Conservation (phyloP, 1,140 invertebrate genomes). For the Protaetia brevitarsis region DNA sequence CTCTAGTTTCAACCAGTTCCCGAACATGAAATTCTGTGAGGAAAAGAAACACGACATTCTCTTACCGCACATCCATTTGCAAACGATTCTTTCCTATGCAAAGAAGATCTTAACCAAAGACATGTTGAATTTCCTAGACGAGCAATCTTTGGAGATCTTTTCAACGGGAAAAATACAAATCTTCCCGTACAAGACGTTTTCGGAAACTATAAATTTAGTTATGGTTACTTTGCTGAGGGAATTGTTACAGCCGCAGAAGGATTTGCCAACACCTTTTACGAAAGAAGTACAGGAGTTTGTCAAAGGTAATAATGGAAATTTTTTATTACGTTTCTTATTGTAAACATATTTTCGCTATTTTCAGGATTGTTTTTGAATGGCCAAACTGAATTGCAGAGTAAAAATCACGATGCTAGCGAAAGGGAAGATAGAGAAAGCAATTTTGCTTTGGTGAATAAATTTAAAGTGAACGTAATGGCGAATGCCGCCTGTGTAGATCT, state of each 20-base stretch:
- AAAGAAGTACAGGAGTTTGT: conserved; percentile 92
- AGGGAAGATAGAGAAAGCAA: conserved; percentile 77
- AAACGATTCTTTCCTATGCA: conserved; percentile 74
- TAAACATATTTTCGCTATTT: conserved; percentile 38
- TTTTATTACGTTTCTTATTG: neutral
- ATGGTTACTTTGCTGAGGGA: conserved; percentile 90
- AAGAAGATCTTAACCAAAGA: conserved; percentile 89
- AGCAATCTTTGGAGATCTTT: conserved; percentile 74
- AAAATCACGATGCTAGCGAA: conserved; percentile 77
- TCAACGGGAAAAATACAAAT: conserved; percentile 58
- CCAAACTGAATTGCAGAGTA: conserved; percentile 85
- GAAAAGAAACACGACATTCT: conserved; percentile 61
- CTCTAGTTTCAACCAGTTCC: conserved; percentile 87
- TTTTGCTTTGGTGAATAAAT: conserved; percentile 78
- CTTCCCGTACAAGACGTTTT: conserved; percentile 88
- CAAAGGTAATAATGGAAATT: conserved; percentile 49
- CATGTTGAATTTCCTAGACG: conserved; percentile 75
- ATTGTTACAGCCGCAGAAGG: conserved; percentile 84
- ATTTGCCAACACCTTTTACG: conserved; percentile 85
- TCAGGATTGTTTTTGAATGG: conserved; percentile 85
- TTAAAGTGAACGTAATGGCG: conserved; percentile 94
- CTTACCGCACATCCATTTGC: conserved; percentile 72
- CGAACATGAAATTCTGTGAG: conserved; percentile 67
- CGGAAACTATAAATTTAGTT: conserved; percentile 91
- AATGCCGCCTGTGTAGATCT: conserved; percentile 97